Evolutionary conservation across 2,888 invertebrate genomes (phyloP), one percentile per base, ranked within the genome.

Genomic region (Clistopyga incitator): DNA sequence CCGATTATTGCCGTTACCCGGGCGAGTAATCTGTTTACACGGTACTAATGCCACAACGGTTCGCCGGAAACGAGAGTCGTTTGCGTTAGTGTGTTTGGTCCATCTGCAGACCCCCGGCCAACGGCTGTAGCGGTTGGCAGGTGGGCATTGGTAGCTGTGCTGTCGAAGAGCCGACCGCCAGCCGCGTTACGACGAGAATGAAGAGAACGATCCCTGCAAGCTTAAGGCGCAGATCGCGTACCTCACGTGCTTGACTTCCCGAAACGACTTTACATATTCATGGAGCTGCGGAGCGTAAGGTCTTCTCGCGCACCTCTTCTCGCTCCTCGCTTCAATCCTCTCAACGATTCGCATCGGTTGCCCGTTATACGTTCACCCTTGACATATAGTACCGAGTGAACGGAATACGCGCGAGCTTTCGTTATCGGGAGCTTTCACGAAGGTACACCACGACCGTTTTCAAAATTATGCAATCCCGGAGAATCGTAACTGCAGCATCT

Each of bases 191-290:
- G 59, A 61, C 78, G 15, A 23, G 67, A 59, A 68, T 54, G n/a
- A 71, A 15, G 77, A 54, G 67, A 76, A 78, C 25, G 75, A 78
- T 42, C 56, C 56, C 61, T 38, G 65, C 20, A 65, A 50, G 54
- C 45, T 38, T 20, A 65, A 59, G 54, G 29, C 29, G 54, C 45
- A 47, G 71, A 72, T 68, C 68, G 78, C 84, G 77, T 61, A 45
- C 72, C 77, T 87, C 86, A 88, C 87, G 86, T 87, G 87, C 86
- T 87, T 45, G 81, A 83, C 84, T 85, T 82, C 47, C 67, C 84
- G 87, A 88, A 87, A 87, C 86, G 88, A 47, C 84, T 89, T 89
- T 89, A 89, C 89, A 89, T 89, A 89, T 89, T 89, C 89, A 89
- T 89, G 88, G 86, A 87, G 88, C 84, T 47, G 8, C 42, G 25